phyloP scores from a whole-genome alignment of 1,140 invertebrate genomes.

The Lucilia cuprina region DNA sequence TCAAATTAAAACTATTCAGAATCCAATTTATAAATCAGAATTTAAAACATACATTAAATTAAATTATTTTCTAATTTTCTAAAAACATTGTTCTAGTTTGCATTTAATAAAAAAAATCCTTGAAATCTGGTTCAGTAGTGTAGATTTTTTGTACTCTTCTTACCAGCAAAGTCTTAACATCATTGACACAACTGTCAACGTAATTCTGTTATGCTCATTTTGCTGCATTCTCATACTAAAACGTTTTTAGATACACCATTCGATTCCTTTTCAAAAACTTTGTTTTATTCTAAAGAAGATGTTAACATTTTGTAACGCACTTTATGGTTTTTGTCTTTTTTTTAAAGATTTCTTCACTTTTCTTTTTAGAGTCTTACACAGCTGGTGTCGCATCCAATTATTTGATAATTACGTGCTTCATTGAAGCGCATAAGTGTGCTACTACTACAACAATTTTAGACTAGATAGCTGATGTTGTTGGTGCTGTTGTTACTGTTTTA shows the following conservation, averaged over 20 bases:
- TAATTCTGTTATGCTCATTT: slow-evolving; percentile 12
- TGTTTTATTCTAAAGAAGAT: neutral
- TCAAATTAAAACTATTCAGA: no score
- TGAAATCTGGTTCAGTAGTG: slow-evolving; percentile 27
- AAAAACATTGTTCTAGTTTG: no score
- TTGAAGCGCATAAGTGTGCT: slow-evolving; percentile 41
- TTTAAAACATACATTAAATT: no score
- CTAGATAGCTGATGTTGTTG: no score
- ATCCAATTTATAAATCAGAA: no score
- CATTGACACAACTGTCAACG: slow-evolving; percentile 28
- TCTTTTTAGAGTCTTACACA: slow-evolving; percentile 27
- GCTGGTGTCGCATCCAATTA: slow-evolving; percentile 42
- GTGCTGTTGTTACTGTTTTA: no score
- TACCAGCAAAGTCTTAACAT: neutral
- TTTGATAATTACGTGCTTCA: slow-evolving; percentile 43
- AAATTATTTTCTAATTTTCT: no score
- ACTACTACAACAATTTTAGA: neutral
- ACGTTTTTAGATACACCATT: neutral
- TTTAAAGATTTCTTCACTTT: neutral
- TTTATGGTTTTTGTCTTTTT: neutral
- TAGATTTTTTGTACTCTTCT: neutral
- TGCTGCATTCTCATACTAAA: neutral
- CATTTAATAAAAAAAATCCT: neutral
- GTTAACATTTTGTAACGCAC: neutral
- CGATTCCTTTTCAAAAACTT: neutral